Evolutionary conservation across 2,888 invertebrate species (phyloP), one percentile per base, ranked within the genome.

Genomic region (Harpalus rubripes): DNA sequence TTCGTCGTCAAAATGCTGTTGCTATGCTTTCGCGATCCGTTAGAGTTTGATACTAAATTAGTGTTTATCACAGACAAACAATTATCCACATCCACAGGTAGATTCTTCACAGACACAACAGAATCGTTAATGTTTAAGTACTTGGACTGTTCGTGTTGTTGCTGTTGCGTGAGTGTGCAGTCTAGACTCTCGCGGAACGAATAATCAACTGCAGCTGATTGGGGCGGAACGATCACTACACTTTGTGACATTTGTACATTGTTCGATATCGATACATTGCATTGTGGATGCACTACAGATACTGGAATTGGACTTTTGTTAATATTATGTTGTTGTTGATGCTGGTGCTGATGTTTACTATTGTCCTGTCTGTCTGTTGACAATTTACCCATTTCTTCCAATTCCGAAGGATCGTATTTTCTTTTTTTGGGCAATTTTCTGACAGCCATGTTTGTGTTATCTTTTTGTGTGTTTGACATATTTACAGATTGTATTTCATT

Each of bases 351-450:
- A 89, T 90, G 87, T 89, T 90, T 78, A n/a, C 65, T 85, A 85
- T 76, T 85, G 85, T 80, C 87, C 81, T 87, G 87, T 86, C 84
- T 88, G 85, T 44, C 85, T 6, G 72, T 56, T 68, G 78, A 76
- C 68, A 88, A 92, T 86, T 92, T 92, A 88, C 93, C 93, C 88
- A 93, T 93, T 88, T 95, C 95, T 90, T 96, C 96, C 85, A 96
- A 92, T 88, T 96, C 95, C 65, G 96, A 94, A 65, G 95, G 95
- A 91, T 96, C 95, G 89, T 95, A 96, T 92, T 97, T 97, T 87
- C 98, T 94, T 92, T 98, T 98, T 92, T 98, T 98, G 85, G 98
- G 98, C 90, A 98, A 94, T 91, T 96, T 97, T 86, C 96, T 93
- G 87, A 95, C 94, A 86, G 94, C 93, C 90, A 90, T 90, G 88